phyloP scores from a whole-genome alignment of 30 jellyfish, hydroid and myxozoan genomes.

The Euphysa ruthae region DNA sequence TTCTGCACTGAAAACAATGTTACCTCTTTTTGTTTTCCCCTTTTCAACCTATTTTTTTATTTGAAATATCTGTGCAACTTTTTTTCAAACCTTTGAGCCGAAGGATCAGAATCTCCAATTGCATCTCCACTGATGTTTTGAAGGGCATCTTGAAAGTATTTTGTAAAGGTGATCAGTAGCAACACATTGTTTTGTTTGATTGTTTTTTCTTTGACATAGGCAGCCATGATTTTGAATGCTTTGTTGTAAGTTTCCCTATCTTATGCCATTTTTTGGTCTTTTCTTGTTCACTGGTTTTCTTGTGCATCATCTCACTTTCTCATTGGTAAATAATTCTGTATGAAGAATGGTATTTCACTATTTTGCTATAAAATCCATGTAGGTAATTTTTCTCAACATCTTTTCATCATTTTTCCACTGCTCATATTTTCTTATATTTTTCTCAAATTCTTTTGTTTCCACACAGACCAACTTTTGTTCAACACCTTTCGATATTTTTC shows the following conservation, averaged over 20 bases:
- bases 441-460: slow-evolving; percentile 1
- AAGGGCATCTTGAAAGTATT: too few relatives aligned
- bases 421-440: neutral
- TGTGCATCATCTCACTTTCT: neutral
- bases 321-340: neutral
- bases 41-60: too few relatives aligned
- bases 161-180: too few relatives aligned
- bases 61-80: too few relatives aligned
- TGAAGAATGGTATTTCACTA: neutral
- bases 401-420: neutral
- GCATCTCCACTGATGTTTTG: too few relatives aligned
- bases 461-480: too few relatives aligned
- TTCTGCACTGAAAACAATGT: too few relatives aligned
- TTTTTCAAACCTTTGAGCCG: neutral
- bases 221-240: neutral
- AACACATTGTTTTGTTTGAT: too few relatives aligned
- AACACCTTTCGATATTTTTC: too few relatives aligned
- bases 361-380: neutral
- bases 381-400: neutral
- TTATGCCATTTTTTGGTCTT: neutral
- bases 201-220: too few relatives aligned
- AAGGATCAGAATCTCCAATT: too few relatives aligned
- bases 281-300: neutral
- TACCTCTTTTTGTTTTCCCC: too few relatives aligned
- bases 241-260: neutral